Base-by-base conservation (phyloP, 2,113 vertebrate species). In the Struthio camelus region DNA sequence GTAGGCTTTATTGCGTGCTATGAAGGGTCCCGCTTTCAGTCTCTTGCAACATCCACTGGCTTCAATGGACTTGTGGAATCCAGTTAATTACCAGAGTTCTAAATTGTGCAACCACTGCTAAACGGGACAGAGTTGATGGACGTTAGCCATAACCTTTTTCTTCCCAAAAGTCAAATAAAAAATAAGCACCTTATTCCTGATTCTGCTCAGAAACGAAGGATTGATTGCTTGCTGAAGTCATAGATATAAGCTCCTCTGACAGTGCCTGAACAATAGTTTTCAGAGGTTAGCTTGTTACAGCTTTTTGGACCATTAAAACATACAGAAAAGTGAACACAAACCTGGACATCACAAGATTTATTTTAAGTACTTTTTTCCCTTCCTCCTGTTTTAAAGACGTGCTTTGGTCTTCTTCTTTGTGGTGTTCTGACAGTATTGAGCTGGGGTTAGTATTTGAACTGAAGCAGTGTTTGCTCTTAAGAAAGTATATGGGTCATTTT, bases 131-230 rank as follows among this genome's bases (percentile, higher is more conserved):
- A 61, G 73, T 20, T 87, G 70, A 80, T 82, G 48, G 73, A 90
- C 38, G 32, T 62, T 75, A 70, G 17, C 70, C 1, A 0, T 72
- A 95, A 90, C 34, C 50, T 88, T 77, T 93, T 81, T 61, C 62
- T 90, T 88, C 73, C 25, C 66, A 61, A 54, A 91, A 89, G 67
- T 91, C 77, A 92, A 77, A 81, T 69, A 90, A 91, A 30, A 73
- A 67, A 67, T 32, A 34, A 51, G 58, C 25, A 73, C 24, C 16
- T 30, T 20, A n/a, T 11, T 51, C 48, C 27, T 40, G 0, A 78
- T 81, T 97, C 65, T 4, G 13, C 64, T 92, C 80, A 71, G 36
- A 86, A 92, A 54, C 71, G 70, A 89, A 91, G 81, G 94, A 85
- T 65, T 89, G 87, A 76, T 89, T 88, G 65, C 75, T 89, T 91